Evolutionary conservation across 1,140 invertebrate genomes (phyloP).

Genomic region (Caligus rogercresseyi): DNA sequence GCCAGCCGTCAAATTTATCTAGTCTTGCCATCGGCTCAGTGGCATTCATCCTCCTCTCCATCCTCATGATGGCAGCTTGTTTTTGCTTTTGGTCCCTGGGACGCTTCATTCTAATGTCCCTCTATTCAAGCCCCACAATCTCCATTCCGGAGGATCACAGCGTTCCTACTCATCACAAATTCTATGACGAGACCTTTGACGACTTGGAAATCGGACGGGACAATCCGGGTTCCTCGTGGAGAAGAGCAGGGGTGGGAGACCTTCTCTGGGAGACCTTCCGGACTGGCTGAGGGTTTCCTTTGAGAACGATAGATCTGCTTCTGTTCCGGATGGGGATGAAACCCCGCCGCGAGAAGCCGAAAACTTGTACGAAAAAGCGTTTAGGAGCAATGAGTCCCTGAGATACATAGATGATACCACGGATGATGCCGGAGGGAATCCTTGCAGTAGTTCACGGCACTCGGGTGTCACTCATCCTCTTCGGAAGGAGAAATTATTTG

Average conservation of each 20-base stretch:
- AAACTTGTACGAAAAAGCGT: too few species aligned
- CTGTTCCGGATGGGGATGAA: neutral
- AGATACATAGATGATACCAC: slow-evolving; percentile 1
- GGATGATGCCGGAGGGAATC: neutral
- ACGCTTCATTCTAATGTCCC: neutral
- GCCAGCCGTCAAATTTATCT: too few species aligned
- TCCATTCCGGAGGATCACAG: neutral
- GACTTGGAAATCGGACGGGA: neutral
- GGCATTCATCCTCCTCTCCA: neutral
- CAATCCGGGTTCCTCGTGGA: neutral
- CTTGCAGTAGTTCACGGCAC: slow-evolving; percentile 6
- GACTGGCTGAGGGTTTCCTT: neutral
- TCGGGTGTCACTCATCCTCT: slow-evolving; percentile 13
- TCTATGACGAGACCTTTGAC: neutral
- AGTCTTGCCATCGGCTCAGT: neutral
- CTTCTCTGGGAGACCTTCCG: neutral
- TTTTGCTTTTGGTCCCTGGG: neutral
- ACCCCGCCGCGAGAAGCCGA: neutral
- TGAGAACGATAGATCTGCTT: neutral
- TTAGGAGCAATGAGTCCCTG: slow-evolving; percentile 4
- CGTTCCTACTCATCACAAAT: neutral
- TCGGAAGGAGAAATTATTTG: slow-evolving; percentile 37
- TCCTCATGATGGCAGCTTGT: neutral
- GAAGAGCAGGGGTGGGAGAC: too few species aligned
- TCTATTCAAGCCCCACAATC: neutral